A percentile compares a stretch with the other conserved stretches of the same genome.
Conservation (phyloP, 1,140 invertebrate species). For the Drosophila nebulosa region DNA sequence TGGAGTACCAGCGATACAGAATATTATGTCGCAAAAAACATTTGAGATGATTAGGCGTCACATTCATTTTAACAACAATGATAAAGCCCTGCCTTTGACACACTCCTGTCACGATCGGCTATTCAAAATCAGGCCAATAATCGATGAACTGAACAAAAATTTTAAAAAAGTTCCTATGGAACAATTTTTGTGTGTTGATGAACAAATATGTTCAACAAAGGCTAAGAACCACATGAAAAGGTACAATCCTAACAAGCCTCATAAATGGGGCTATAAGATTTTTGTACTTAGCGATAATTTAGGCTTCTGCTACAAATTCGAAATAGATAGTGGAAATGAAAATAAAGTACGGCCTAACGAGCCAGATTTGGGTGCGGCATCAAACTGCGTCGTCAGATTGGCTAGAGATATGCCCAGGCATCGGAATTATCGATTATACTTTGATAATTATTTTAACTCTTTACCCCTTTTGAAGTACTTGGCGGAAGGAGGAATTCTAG, state of each 20-base stretch:
- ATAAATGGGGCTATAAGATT: constrained; percentile 24
- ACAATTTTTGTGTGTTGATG: constrained; percentile 16
- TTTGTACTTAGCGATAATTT: constrained; percentile 39
- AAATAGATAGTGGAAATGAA: no score
- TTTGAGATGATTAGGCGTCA: constrained; percentile 12
- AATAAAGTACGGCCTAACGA: no score
- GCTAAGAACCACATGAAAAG: no score
- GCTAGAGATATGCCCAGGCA: no score
- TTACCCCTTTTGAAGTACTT: no score
- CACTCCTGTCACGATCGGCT: not conserved
- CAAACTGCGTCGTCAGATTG: constrained; percentile 18
- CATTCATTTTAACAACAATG: not conserved
- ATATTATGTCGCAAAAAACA: constrained; percentile 22
- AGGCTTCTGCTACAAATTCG: no score
- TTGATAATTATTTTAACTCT: constrained; percentile 9
- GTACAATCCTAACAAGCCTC: no score
- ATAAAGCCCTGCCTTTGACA: constrained; percentile 11
- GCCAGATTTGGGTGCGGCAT: no score
- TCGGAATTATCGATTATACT: no score
- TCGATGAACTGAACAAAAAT: constrained; percentile 16
- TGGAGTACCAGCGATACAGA: constrained; percentile 12
- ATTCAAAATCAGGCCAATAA: constrained; percentile 7
- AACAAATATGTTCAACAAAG: no score
- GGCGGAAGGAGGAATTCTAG: constrained; percentile 2
- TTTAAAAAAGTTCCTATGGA: constrained; percentile 2